Evolutionary conservation across 2,797 vertebrate species (phyloP), one percentile per base, ranked within the genome.

Genomic region (Melanotaenia nigrans): DNA sequence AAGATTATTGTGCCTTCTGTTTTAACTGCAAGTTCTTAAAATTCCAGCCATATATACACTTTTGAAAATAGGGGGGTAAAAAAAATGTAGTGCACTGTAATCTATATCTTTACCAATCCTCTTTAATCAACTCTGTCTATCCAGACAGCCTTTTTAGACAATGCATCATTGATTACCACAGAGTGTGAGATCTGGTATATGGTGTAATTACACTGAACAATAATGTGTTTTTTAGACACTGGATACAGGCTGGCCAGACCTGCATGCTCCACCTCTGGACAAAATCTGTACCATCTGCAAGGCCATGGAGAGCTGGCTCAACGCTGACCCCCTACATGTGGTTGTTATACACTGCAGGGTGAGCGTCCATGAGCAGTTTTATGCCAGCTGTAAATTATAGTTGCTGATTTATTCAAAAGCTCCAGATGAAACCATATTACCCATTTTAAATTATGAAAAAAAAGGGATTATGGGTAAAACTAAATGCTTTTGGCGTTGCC

Each of bases 241-340:
- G 93, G 97, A 99, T 69, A 95, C 96, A 18, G 97, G 97, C 30
- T 99, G 98, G 98, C 98, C 96, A 0, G 98, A 99, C 87, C 92
- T 97, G 58, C 96, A 99, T 0, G 97, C 98, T 1, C 98, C 97
- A 0, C 96, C 96, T 24, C 93, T 99, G 36, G 96, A 99, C 86
- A 99, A 97, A 89, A 94, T 99, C 87, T 98, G 98, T 85, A 97
- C 95, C 80, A 97, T 99, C 86, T 99, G 98, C 81, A 99, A 99
- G 89, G 95, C 96, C 40, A 96, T 98, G 95, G 98, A 99, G 90
- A 94, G 94, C 30, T 99, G 98, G 98, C 92, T 99, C 60, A 96
- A 96, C 75, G 94, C 83, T 0, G 93, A 97, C 88, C 95, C 95
- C 5, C 95, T 96, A 6, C 97, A 96, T 0, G 97, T 99, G 75